Evolutionary conservation across 2,888 invertebrate genomes (phyloP), one percentile per base, ranked within the genome.

Genomic region (Papilio demoleus): DNA sequence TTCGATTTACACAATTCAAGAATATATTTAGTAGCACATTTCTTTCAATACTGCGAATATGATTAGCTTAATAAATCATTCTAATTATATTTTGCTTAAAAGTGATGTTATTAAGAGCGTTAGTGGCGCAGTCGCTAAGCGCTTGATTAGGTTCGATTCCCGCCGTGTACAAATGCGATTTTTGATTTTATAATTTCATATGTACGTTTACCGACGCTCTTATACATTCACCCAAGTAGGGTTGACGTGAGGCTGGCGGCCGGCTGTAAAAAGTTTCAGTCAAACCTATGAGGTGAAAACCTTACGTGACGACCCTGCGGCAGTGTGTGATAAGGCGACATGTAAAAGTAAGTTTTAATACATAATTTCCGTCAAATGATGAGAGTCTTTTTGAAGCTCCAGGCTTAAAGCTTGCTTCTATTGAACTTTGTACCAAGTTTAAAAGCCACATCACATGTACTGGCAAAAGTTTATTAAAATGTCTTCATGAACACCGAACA

Each of bases 331-430:
- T 56, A 56, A 31, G 6, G 9, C 6, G 27, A 14, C 2, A 1
- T 27, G 53, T 11, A 47, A 8, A 27, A 14, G 17, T 0, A 50
- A 50, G 47, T 63, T 50, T 47, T 50, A 24, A 36, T 63, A 50
- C 24, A 17, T 22, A 63, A 63, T 63, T 63, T 36, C 50, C 36
- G 50, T 4, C 50, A 63, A 63, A 31, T 56, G 31, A 56, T 56
- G n/a, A 56, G 53, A 27, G 31, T 31, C 31, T n/a, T 5, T 19
- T 6, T 31, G 9, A 56, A 17, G 31, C 31, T 11, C 1, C n/a
- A 6, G 17, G 31, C 17, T 31, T 31, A 8, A 56, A 31, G 3
- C 9, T 56, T 56, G 31, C 31, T 17, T 56, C 1, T 31, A 9
- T 56, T 17, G 31, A 31, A 56, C 53, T 56, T 31, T 4, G n/a